A percentile compares a stretch with the other conserved stretches of the same genome.
These are phyloP conservation scores for Synanthedon formicaeformis DNA, from an alignment of 2,888 invertebrate species.

Conservation along the genomic window DNA sequence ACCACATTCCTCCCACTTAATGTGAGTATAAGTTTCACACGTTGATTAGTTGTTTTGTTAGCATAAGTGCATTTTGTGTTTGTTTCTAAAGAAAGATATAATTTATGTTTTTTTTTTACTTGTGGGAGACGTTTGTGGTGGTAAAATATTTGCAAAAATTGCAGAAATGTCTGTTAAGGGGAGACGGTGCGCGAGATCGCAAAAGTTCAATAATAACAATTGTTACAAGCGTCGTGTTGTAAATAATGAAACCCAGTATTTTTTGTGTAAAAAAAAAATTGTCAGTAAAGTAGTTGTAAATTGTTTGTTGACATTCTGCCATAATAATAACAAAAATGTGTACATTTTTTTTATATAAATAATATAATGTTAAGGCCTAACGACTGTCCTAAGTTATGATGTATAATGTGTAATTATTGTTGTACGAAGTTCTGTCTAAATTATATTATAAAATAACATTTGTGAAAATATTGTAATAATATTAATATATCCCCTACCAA, in stretches of 20 bases:
- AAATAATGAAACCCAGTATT: slow-evolving; percentile 34
- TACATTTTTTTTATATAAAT: slow-evolving; percentile 45
- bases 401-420: slow-evolving; percentile 35
- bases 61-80: too few species aligned
- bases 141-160: too few species aligned
- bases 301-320: slow-evolving; percentile 67
- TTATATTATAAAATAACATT: slow-evolving; percentile 11
- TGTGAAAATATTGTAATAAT: slow-evolving; percentile 21
- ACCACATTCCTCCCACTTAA: too few species aligned
- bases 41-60: too few species aligned
- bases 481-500: slow-evolving; percentile 9
- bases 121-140: too few species aligned
- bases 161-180: too few species aligned
- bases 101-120: too few species aligned
- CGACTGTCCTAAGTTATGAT: slow-evolving; percentile 57
- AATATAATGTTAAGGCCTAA: slow-evolving; percentile 50
- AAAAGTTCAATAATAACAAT: too few species aligned
- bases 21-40: too few species aligned
- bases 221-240: slow-evolving; percentile 7
- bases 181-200: too few species aligned
- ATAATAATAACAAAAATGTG: slow-evolving; percentile 51
- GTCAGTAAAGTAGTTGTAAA: slow-evolving; percentile 54
- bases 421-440: slow-evolving; percentile 37
- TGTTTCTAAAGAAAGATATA: too few species aligned
- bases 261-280: slow-evolving; percentile 56